phyloP scores from a whole-genome alignment of 1,140 invertebrate species.

The Aporrectodea caliginosa region DNA sequence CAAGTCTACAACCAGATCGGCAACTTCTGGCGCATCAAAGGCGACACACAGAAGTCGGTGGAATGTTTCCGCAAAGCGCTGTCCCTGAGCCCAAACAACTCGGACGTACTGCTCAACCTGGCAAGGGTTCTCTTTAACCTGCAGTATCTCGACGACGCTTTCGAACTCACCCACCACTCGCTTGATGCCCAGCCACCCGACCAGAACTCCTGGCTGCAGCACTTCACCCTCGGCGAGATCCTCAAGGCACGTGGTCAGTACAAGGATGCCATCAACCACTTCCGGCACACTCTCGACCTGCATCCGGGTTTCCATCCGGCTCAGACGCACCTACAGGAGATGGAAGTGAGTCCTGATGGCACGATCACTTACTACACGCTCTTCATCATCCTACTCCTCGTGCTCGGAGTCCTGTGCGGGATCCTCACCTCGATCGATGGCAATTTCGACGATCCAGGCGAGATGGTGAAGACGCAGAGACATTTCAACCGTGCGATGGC shows the following conservation, averaged over 20 bases:
- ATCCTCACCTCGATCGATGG: conserved; percentile 70
- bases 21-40: conserved; percentile 77
- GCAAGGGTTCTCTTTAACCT: conserved; percentile 77
- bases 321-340: conserved; percentile 68
- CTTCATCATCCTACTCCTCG: conserved; percentile 78
- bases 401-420: conserved; percentile 69
- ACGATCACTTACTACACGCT: conserved; percentile 66
- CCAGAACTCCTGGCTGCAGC: conserved; percentile 81
- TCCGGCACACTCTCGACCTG: conserved; percentile 73
- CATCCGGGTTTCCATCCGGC: conserved; percentile 78
- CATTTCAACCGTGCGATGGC: conserved; percentile 82
- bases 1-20: conserved; percentile 83
- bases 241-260: conserved; percentile 73
- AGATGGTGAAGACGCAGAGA: conserved; percentile 67
- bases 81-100: conserved; percentile 77
- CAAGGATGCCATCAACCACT: conserved; percentile 75
- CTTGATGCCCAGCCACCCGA: conserved; percentile 72
- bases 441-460: conserved; percentile 57
- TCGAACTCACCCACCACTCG: conserved; percentile 73
- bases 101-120: conserved; percentile 76
- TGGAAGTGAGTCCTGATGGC: conserved; percentile 45
- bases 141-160: conserved; percentile 82
- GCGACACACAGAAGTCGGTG: conserved; percentile 72
- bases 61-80: conserved; percentile 81
- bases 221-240: conserved; percentile 71